Percentiles rank a stretch among this genome's conserved stretches.
Evolutionary conservation across 2,113 vertebrate species (phyloP).

Genomic region (Carassius gibelio): DNA sequence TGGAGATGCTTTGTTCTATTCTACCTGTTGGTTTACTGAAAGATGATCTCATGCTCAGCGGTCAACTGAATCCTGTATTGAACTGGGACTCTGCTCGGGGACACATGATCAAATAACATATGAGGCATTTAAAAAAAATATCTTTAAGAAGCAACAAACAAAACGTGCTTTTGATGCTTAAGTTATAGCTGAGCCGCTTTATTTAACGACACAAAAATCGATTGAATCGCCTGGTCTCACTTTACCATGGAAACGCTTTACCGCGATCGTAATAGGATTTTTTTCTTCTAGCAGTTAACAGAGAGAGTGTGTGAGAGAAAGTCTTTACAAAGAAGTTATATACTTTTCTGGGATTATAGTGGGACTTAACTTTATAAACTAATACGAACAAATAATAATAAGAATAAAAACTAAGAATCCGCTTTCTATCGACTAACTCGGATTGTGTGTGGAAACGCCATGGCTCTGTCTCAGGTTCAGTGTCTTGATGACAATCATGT

Average conservation of each 20-base stretch:
- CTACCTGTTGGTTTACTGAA: conserved; percentile 49
- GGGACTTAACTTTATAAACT: neutral
- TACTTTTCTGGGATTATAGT: neutral
- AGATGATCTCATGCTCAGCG: conserved; percentile 30
- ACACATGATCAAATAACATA: neutral
- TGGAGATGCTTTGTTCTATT: conserved; percentile 43
- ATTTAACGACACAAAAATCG: neutral
- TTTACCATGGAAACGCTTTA: conserved; percentile 14
- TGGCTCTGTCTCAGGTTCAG: conserved; percentile 95
- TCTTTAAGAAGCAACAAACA: neutral
- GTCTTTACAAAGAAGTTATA: neutral
- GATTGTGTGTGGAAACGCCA: conserved; percentile 37
- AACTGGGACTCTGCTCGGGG: neutral
- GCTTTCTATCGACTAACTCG: neutral
- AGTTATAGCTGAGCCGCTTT: neutral
- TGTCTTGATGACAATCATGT: conserved; percentile 93
- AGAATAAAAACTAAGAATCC: neutral
- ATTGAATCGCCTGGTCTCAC: neutral
- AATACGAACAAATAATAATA: too few relatives aligned
- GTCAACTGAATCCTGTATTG: neutral
- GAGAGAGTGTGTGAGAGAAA: neutral
- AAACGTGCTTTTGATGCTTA: neutral
- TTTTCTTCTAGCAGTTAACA: neutral
- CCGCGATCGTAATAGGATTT: neutral
- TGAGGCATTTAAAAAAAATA: too few relatives aligned